Percentiles rank a stretch among this genome's conserved stretches.
Evolutionary conservation across 2,888 invertebrate genomes (phyloP).

Genomic region (Autographa pulchrina): DNA sequence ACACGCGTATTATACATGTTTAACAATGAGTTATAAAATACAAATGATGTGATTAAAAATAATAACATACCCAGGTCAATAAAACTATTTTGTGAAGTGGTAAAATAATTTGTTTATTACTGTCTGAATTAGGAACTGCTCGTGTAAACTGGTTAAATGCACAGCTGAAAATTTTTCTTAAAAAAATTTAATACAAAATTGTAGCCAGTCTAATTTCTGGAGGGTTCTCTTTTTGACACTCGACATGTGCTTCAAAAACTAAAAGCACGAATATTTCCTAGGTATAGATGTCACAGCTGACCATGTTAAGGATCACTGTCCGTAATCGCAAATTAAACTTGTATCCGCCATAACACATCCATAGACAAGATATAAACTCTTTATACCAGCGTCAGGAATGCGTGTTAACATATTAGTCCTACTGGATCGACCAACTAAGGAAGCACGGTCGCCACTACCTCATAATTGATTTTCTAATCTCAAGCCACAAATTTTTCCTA

Average conservation of each 20-base stretch:
- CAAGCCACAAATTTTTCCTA: slow-evolving; percentile 32
- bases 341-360: slow-evolving; percentile 46
- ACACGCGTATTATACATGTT: slow-evolving; percentile 35
- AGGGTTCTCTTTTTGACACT: no score
- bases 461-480: slow-evolving; percentile 49
- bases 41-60: slow-evolving; percentile 23
- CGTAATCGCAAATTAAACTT: slow-evolving; percentile 43
- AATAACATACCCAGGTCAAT: slow-evolving; percentile 9
- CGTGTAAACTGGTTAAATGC: background rate
- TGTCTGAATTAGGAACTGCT: background rate
- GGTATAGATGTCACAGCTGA: background rate
- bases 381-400: slow-evolving; percentile 42
- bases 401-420: slow-evolving; percentile 36
- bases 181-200: no score
- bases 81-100: background rate
- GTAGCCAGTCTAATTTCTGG: background rate
- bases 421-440: slow-evolving; percentile 39
- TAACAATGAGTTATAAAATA: slow-evolving; percentile 36
- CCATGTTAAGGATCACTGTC: slow-evolving; percentile 33
- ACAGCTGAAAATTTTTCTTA: no score
- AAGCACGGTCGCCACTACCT: slow-evolving; percentile 27
- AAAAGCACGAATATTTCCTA: background rate
- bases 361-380: slow-evolving; percentile 46
- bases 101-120: background rate
- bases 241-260: background rate